Conservation (phyloP, 2,888 invertebrate genomes). For the Hirudinaria manillensis region DNA sequence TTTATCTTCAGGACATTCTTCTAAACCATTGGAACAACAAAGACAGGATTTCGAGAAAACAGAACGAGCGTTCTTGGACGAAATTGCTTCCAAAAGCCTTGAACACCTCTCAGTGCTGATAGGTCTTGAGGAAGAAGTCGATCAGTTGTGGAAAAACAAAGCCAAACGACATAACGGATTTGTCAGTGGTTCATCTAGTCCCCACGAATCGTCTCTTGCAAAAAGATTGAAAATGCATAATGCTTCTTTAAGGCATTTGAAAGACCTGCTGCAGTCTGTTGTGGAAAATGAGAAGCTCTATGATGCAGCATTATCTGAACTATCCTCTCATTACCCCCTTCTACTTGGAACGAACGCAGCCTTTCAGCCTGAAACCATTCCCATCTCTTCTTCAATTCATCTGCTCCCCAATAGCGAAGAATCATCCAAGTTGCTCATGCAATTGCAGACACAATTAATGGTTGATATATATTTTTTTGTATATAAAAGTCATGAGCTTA, state of each 20-base stretch:
- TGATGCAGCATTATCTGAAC: neutral
- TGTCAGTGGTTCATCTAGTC: neutral
- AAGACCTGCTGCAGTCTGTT: constrained; percentile 20
- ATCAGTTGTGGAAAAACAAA: neutral
- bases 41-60: constrained; percentile 7
- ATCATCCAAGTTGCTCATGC: constrained; percentile 6
- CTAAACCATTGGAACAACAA: neutral
- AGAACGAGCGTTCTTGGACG: neutral
- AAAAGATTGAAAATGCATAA: neutral
- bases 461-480: neutral
- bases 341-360: neutral
- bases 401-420: neutral
- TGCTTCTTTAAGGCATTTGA: constrained; percentile 1
- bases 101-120: constrained; percentile 15
- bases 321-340: neutral
- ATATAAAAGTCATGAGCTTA: too few relatives aligned
- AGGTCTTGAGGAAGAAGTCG: constrained; percentile 16
- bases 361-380: neutral
- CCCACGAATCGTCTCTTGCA: neutral
- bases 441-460: constrained; percentile 23
- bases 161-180: neutral
- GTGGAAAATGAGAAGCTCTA: neutral
- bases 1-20: neutral
- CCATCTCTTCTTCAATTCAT: neutral
- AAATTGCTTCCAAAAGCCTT: constrained; percentile 14